Evolutionary conservation across 2,113 vertebrate species (phyloP).

Genomic region (Phrynosoma platyrhinos): DNA sequence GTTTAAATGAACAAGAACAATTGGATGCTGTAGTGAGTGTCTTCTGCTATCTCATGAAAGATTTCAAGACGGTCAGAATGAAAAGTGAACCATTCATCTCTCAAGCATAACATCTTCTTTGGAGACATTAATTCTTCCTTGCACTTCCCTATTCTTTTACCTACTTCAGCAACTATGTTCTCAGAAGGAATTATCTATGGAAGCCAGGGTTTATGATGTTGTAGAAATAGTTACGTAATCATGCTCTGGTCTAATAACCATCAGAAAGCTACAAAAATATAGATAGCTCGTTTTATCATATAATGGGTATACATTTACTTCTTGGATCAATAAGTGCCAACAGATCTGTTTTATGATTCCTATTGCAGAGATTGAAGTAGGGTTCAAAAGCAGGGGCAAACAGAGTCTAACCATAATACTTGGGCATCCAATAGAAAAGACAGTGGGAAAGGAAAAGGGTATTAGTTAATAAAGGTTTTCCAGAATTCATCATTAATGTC

Average conservation of each 20-base stretch:
- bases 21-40: background rate
- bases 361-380: background rate
- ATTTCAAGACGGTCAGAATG: constrained; percentile 5
- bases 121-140: background rate
- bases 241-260: background rate
- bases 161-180: background rate
- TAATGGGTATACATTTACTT: no score
- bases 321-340: background rate
- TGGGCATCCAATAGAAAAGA: background rate
- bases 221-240: background rate
- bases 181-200: background rate
- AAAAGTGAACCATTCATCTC: background rate
- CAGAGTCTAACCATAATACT: background rate
- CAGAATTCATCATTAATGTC: no score
- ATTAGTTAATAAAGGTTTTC: background rate
- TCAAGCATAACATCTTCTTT: background rate
- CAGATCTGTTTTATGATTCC: background rate
- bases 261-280: background rate
- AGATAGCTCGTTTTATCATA: no score
- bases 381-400: background rate
- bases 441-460: background rate
- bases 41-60: background rate
- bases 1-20: background rate
- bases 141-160: background rate
- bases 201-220: background rate